These are phyloP conservation scores for Phalanger gymnotis DNA, from an alignment of 2,797 vertebrate genomes.

Conservation along the genomic window DNA sequence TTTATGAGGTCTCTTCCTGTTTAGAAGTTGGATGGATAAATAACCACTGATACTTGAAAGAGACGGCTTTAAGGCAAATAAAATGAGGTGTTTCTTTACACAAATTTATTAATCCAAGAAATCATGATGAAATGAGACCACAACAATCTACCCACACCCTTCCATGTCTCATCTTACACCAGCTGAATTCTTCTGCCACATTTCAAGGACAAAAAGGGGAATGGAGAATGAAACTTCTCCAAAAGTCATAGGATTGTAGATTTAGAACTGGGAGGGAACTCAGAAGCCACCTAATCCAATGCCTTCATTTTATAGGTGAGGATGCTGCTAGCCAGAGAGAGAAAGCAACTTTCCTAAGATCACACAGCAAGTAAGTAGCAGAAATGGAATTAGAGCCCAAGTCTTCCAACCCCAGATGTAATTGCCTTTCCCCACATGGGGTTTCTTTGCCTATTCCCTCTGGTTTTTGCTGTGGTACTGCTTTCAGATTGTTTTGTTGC, in stretches of 20 bases:
- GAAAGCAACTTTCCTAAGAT: not conserved
- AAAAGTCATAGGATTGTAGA: not conserved
- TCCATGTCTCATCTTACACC: not conserved
- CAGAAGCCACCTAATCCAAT: not conserved
- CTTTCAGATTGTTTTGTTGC: not conserved
- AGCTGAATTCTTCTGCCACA: not conserved
- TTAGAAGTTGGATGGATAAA: no score
- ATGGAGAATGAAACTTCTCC: not conserved
- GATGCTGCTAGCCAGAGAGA: not conserved
- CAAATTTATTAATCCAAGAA: not conserved
- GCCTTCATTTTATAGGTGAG: not conserved
- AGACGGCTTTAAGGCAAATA: no score
- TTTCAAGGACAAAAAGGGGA: not conserved
- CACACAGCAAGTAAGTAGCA: not conserved
- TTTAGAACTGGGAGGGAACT: not conserved
- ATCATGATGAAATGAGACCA: not conserved
- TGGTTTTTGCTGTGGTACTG: not conserved
- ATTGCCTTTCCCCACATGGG: not conserved
- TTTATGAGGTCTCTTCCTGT: no score
- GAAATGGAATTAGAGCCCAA: not conserved
- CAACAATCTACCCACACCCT: not conserved
- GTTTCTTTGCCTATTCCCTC: not conserved
- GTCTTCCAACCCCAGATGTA: not conserved
- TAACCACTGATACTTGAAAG: no score
- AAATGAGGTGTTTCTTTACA: no score